phyloP scores from a whole-genome alignment of 2,113 vertebrate species.

The Pogonocichla stellata region DNA sequence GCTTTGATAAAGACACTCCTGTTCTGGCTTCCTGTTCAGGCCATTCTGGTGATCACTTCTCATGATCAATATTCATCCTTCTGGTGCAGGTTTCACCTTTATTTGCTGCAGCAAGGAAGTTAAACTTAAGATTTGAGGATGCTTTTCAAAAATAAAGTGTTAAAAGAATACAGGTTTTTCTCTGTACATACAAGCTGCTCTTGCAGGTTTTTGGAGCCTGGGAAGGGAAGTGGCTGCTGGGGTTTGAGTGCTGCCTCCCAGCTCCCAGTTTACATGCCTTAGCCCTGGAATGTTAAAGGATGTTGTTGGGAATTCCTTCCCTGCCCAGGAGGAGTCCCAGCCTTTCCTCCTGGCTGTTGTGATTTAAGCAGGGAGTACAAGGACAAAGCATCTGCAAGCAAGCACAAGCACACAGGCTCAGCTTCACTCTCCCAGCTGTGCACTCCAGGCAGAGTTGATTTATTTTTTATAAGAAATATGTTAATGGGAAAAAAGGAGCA shows the following conservation, averaged over 20 bases:
- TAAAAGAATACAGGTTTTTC: rapidly evolving
- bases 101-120: not conserved
- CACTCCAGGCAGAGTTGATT: not conserved
- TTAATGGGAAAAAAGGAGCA: not conserved
- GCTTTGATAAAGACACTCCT: not conserved
- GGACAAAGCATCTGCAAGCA: not conserved
- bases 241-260: not conserved
- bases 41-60: not conserved
- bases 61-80: not conserved
- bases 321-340: not conserved
- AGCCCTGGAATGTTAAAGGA: not conserved
- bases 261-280: not conserved
- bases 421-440: not conserved
- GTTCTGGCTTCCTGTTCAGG: not conserved
- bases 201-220: not conserved
- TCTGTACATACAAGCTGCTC: not conserved
- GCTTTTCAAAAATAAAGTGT: not conserved
- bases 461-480: not conserved
- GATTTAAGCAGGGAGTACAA: not conserved
- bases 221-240: not conserved
- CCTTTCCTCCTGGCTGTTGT: not conserved
- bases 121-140: not conserved
- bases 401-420: not conserved
- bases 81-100: not conserved
- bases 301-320: not conserved